Evolutionary conservation across 1,140 invertebrate species (phyloP), one percentile per base, ranked within the genome.

Genomic region (Meteorus sp.): DNA sequence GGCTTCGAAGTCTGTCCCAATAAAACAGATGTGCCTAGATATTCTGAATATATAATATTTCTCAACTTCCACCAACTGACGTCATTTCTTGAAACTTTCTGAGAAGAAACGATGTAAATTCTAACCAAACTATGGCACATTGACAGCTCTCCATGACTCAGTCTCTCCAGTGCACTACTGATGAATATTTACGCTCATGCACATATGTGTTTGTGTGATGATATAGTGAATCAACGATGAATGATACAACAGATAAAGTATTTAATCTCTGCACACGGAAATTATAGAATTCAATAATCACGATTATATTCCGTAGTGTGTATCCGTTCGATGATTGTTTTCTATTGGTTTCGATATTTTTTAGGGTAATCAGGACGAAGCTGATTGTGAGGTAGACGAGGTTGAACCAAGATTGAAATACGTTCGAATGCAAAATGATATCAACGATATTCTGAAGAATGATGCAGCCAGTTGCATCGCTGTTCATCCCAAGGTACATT

Each of bases 371-470:
- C 68, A 69, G 20, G 79, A 81, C 68, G 79, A 83, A 66, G 77
- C 77, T 27, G 83, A 84, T 59, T 75, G 75, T 22, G 77, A 79
- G 7, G 70, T 79, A 29, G 82, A 86, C 61, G 91, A 97, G 72
- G 85, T 90, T 58, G 95, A 97, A 73, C 95, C 95, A 0, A 93
- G 92, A 78, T 83, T 98, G 17, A 97, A 96, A 78, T 98, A 95
- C 81, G 86, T 90, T 63, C 83, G 95, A 47, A 86, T 98, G 72
- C 83, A 83, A 44, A 96, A 97, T 81, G 93, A 97, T 82, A 74
- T 98, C 3, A 82, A 87, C 65, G 85, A 86, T 64, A 95, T 98
- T 70, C 78, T 98, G 2, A 84, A 88, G 70, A 92, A 90, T 67
- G 94, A 97, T 82, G 89, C 91, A 60, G 91, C 94, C 19, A 94